Conservation (phyloP, 2,888 invertebrate species). For the Dicyrtomina minuta region DNA sequence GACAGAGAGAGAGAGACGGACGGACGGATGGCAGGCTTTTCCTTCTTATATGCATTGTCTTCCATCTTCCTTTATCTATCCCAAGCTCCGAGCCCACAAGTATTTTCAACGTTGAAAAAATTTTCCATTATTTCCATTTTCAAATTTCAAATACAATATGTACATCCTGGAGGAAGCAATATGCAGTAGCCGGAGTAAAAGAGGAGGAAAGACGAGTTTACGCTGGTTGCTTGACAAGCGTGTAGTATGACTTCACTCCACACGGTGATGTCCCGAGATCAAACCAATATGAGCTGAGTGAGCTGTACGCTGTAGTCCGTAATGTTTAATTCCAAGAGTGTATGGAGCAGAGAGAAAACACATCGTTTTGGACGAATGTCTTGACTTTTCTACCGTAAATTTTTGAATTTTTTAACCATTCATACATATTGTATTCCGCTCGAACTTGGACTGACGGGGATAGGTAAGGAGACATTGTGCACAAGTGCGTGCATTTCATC, state of each 20-base stretch:
- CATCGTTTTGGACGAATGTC: background rate
- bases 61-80: background rate
- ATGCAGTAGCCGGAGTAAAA: background rate
- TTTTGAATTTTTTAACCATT: background rate
- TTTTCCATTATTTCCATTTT: no score
- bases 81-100: no score
- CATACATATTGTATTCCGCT: background rate
- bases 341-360: background rate
- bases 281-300: constrained; percentile 8
- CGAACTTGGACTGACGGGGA: background rate
- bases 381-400: constrained; percentile 10
- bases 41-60: background rate
- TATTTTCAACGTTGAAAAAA: no score
- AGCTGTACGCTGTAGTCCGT: background rate
- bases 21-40: background rate
- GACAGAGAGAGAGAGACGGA: background rate
- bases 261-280: background rate
- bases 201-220: background rate
- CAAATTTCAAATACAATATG: no score
- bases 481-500: background rate
- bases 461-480: background rate
- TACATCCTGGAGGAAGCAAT: background rate
- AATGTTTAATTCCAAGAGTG: background rate
- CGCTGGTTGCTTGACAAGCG: background rate
- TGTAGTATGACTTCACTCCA: no score